phyloP scores from a whole-genome alignment of 2,113 vertebrate species.

The Pluvialis apricaria region DNA sequence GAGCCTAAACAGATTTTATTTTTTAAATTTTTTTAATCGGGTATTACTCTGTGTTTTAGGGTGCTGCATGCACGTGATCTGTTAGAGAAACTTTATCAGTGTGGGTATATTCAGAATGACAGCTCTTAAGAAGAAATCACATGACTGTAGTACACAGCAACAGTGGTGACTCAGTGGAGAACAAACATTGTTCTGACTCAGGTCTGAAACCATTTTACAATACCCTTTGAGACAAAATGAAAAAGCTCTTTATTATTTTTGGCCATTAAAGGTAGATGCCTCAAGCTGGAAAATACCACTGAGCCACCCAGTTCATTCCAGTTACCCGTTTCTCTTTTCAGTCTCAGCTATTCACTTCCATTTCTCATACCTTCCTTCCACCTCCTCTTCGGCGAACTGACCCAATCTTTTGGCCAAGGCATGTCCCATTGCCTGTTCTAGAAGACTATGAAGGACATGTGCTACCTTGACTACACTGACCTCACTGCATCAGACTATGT shows the following conservation, averaged over 20 bases:
- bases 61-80: not conserved
- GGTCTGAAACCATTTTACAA: not conserved
- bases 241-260: not conserved
- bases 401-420: not conserved
- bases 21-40: not conserved
- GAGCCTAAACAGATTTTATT: not conserved
- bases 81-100: not conserved
- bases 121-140: not conserved
- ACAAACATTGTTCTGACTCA: not conserved
- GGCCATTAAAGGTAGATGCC: not conserved
- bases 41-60: not conserved
- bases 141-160: not conserved
- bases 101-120: not conserved
- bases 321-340: not conserved
- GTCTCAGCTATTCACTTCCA: not conserved
- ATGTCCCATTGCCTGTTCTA: not conserved
- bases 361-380: not conserved
- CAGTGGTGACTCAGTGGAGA: not conserved
- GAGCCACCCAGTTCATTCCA: not conserved
- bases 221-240: not conserved
- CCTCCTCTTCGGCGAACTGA: not conserved
- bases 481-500: not conserved
- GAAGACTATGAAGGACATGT: fast-evolving
- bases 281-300: not conserved
- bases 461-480: not conserved